phyloP scores from a whole-genome alignment of 1,140 invertebrate species.

The Pogonomyrmex barbatus region DNA sequence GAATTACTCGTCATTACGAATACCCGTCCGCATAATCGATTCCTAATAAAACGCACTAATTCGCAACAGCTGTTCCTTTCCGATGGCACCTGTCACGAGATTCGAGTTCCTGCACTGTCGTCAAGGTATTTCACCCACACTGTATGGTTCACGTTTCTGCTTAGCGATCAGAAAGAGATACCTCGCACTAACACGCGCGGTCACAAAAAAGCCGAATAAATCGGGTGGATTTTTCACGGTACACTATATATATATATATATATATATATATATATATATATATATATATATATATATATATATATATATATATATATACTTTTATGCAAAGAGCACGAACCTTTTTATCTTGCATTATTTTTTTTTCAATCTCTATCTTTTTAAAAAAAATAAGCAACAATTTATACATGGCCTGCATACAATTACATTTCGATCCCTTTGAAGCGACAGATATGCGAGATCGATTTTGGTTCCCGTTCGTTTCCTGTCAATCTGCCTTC shows the following conservation, averaged over 20 bases:
- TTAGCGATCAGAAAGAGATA: slow-evolving; percentile 32
- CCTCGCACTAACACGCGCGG: slow-evolving; percentile 65
- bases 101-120: slow-evolving; percentile 32
- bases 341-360: background rate
- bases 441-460: background rate
- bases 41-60: slow-evolving; percentile 25
- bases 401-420: background rate
- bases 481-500: slow-evolving; percentile 50
- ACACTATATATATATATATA: slow-evolving; percentile 36
- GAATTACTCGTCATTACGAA: slow-evolving; percentile 82
- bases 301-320: no score
- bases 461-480: slow-evolving; percentile 12
- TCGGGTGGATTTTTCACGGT: slow-evolving; percentile 54
- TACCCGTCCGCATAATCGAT: slow-evolving; percentile 66
- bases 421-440: slow-evolving; percentile 1
- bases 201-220: slow-evolving; percentile 38
- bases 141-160: slow-evolving; percentile 59
- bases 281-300: no score
- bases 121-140: slow-evolving; percentile 52
- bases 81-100: slow-evolving; percentile 47
- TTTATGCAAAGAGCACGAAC: background rate
- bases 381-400: background rate
- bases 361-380: background rate
- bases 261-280: background rate
- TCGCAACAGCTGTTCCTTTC: slow-evolving; percentile 18